Base-by-base conservation (phyloP, 2,888 invertebrate genomes). In the Scrobipalpa costella region DNA sequence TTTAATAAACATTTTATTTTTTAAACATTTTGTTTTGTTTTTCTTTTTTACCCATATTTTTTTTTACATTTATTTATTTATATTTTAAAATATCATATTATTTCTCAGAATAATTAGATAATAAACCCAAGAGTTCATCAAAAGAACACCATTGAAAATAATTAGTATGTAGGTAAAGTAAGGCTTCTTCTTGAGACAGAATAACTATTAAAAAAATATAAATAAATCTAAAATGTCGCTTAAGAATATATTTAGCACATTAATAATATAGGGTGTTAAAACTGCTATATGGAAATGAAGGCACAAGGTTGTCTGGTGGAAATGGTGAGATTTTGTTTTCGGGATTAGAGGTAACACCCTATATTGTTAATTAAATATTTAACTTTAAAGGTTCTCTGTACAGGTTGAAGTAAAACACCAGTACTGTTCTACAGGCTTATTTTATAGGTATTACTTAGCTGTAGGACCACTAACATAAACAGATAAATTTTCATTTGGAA, bases 1-100 rank as follows among this genome's bases (percentile, higher is more conserved):
- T 67, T 76, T 79, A 90, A 88, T 88, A 90, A 90, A 88, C 75
- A 72, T 85, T 62, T 84, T 84, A 84, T 86, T 87, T 88, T 86
- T 70, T 81, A 81, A 71, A 81, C 60, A n/a, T 76, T 79, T 77
- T 71, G 69, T 66, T 72, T 78, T 81, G 77, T 77, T 78, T 76
- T 75, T 76, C 74, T 63, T 66, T 34, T 27, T 64, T 33, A 64
- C 57, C 49, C 11, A 64, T 19, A 58, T 38, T 58, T 38, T 40
- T 21, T 0, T 27, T 13, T 6, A 11, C 11, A 27, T 52, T 13
- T n/a, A 2, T 21, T 21, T 17, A 21, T n/a, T 7, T 17, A 5
- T 38, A 7, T 44, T n/a, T 13, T n/a, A 44, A 44, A n/a, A n/a
- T 27, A n/a, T 27, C 27, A 3, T 27, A 27, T 27, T 3, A 27